Percentiles rank a stretch among this genome's conserved stretches.
phyloP scores from a whole-genome alignment of 1,140 invertebrate species.

The Pseudomyrmex flavicornis region DNA sequence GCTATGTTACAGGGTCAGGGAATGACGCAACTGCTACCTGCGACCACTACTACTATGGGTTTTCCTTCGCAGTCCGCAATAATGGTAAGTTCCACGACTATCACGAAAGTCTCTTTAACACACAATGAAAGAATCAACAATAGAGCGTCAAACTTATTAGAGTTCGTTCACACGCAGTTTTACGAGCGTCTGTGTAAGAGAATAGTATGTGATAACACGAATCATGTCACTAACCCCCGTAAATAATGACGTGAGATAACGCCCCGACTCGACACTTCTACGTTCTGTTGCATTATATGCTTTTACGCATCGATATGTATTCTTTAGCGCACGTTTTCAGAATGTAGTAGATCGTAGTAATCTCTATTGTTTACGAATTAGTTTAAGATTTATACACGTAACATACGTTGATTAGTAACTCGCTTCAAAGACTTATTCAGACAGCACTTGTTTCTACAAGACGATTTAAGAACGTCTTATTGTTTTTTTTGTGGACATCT shows the following conservation, averaged over 20 bases:
- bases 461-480: too few species aligned
- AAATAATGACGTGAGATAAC: slow-evolving; percentile 32
- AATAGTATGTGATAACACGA: slow-evolving; percentile 36
- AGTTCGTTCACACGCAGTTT: slow-evolving; percentile 11
- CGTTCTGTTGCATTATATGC: slow-evolving; percentile 33
- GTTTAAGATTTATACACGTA: slow-evolving; percentile 19
- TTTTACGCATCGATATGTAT: slow-evolving; percentile 40
- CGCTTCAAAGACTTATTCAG: slow-evolving; percentile 22
- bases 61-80: slow-evolving; percentile 79
- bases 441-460: too few species aligned
- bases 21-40: slow-evolving; percentile 84
- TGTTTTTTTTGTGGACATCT: too few species aligned
- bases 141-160: slow-evolving; percentile 33
- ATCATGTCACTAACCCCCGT: slow-evolving; percentile 54
- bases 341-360: slow-evolving; percentile 41
- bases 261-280: slow-evolving; percentile 8
- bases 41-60: slow-evolving; percentile 76
- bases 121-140: slow-evolving; percentile 8
- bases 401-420: slow-evolving; percentile 25
- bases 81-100: slow-evolving; percentile 81
- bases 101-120: slow-evolving; percentile 29
- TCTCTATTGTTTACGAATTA: not conserved
- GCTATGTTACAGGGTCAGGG: slow-evolving; percentile 85
- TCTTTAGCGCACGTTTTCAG: slow-evolving; percentile 26
- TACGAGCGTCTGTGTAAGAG: slow-evolving; percentile 14